phyloP scores from a whole-genome alignment of 1,140 invertebrate genomes.

The Lordiphosa collinella region DNA sequence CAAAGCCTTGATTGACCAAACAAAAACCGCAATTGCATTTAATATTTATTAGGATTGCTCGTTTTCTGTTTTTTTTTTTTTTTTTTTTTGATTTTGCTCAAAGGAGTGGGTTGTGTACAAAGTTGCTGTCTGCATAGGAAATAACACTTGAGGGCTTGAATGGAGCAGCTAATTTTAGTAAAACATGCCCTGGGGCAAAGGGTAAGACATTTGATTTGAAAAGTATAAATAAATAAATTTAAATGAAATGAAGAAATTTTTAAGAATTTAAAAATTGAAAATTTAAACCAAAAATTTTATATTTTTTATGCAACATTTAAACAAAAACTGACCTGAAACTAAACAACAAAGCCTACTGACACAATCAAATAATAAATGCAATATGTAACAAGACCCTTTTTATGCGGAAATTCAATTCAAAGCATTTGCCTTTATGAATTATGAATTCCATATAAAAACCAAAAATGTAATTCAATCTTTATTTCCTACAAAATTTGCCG shows the following conservation, averaged over 20 bases:
- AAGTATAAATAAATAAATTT: background rate
- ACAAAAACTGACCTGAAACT: too few relatives aligned
- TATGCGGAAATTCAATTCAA: too few relatives aligned
- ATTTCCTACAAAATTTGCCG: background rate
- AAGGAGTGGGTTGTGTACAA: background rate
- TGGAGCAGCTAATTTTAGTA: slow-evolving; percentile 10
- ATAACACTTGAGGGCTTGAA: slow-evolving; percentile 3
- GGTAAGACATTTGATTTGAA: background rate
- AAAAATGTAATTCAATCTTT: background rate
- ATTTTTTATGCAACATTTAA: too few relatives aligned
- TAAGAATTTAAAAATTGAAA: too few relatives aligned
- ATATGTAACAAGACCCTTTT: too few relatives aligned
- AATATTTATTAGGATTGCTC: slow-evolving; percentile 57
- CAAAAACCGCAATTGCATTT: slow-evolving; percentile 66
- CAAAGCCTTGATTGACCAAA: background rate
- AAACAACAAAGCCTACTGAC: too few relatives aligned
- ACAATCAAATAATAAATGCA: too few relatives aligned
- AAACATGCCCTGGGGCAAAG: background rate
- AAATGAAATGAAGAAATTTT: background rate
- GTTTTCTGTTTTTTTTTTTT: slow-evolving; percentile 1
- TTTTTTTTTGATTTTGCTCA: slow-evolving; percentile 4
- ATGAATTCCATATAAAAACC: too few relatives aligned
- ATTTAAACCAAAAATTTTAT: too few relatives aligned
- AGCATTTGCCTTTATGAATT: too few relatives aligned
- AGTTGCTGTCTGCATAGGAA: slow-evolving; percentile 5